phyloP scores from a whole-genome alignment of 2,888 invertebrate genomes.

The Drosophila mimica region DNA sequence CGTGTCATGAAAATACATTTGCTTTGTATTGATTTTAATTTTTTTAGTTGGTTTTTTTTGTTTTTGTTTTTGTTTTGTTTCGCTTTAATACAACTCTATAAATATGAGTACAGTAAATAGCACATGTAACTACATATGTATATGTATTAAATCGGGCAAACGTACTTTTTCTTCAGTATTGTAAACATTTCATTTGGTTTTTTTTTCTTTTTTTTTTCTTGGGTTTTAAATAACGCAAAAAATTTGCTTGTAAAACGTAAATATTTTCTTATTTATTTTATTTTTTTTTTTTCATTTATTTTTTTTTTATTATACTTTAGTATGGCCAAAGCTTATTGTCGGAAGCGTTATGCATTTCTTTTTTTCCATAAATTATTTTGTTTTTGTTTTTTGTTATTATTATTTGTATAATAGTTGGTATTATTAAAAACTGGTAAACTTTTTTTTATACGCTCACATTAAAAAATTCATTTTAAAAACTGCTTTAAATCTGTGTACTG shows the following conservation, averaged over 20 bases:
- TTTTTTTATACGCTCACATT: conserved; percentile 16
- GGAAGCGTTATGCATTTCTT: conserved; percentile 83
- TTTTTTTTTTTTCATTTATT: conserved; percentile 20
- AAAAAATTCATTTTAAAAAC: conserved; percentile 38
- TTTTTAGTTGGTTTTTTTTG: conserved; percentile 7
- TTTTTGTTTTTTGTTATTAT: conserved; percentile 23
- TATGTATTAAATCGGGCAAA: conserved; percentile 57
- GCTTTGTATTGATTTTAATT: conserved; percentile 50
- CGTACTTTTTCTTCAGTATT: conserved; percentile 24
- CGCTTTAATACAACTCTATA: conserved; percentile 60
- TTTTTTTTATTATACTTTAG: conserved; percentile 56
- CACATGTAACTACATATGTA: conserved; percentile 55
- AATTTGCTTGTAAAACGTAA: conserved; percentile 61
- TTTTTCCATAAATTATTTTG: conserved; percentile 33
- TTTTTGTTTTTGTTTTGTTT: conserved; percentile 11
- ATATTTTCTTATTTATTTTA: conserved; percentile 28
- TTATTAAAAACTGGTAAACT: conserved; percentile 23
- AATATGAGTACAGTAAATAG: conserved; percentile 68
- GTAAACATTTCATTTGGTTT: conserved; percentile 29
- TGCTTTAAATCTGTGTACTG: conserved; percentile 38
- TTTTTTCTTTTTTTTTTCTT: conserved; percentile 12
- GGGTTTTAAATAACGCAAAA: conserved; percentile 48
- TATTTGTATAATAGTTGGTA: conserved; percentile 35
- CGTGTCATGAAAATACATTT: conserved; percentile 75
- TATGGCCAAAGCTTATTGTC: conserved; percentile 85